phyloP scores from a whole-genome alignment of 64 coral and sea anemone genomes.

The Trachythela sp. region DNA sequence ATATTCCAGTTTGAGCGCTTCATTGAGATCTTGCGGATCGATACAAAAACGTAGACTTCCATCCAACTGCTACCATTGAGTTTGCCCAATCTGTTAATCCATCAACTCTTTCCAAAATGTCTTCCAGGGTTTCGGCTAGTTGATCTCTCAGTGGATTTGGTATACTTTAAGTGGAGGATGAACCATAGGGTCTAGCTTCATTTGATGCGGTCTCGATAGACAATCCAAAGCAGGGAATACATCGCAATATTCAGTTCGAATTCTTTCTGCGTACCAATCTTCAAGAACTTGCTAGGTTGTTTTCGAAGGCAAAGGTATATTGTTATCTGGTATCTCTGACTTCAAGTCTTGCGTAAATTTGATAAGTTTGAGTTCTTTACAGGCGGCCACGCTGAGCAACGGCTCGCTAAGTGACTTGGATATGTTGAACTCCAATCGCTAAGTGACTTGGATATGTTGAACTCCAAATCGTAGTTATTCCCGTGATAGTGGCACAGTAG shows the following conservation, averaged over 20 bases:
- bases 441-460: background rate
- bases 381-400: background rate
- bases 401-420: background rate
- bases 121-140: background rate
- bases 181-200: background rate
- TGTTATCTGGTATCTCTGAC: background rate
- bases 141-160: background rate
- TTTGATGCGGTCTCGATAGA: slow-evolving; percentile 29
- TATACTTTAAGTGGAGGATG: slow-evolving; percentile 12
- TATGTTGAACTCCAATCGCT: slow-evolving; percentile 8
- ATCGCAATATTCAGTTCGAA: background rate
- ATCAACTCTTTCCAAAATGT: background rate
- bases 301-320: background rate
- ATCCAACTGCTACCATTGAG: background rate
- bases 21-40: background rate
- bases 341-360: background rate
- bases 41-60: slow-evolving; percentile 8
- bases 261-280: background rate
- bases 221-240: background rate
- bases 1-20: background rate
- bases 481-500: background rate
- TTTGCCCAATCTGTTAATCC: slow-evolving; percentile 26
- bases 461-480: background rate
- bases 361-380: background rate
- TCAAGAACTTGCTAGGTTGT: background rate